Percentiles rank a stretch among this genome's conserved stretches.
Evolutionary conservation across 2,888 invertebrate species (phyloP).

Genomic region (Drosophila buzzatii): DNA sequence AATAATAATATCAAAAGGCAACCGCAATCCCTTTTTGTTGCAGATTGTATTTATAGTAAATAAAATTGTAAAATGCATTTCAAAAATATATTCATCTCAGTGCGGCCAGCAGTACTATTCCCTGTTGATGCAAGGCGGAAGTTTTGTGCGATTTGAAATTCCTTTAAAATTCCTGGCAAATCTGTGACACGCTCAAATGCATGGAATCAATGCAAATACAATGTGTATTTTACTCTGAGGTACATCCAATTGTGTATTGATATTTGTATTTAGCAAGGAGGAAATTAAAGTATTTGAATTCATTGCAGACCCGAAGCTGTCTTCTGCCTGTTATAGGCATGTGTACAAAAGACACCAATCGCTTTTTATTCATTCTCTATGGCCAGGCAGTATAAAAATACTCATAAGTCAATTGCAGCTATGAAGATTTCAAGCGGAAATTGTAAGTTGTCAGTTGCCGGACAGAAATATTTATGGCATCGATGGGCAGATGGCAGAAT

Average conservation of each 20-base stretch:
- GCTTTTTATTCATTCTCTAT: background rate
- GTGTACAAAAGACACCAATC: background rate
- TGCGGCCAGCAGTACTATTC: background rate
- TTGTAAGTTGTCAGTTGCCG: conserved; percentile 64
- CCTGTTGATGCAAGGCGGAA: background rate
- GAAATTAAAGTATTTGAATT: background rate
- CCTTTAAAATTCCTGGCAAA: background rate
- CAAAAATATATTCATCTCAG: background rate
- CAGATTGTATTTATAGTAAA: background rate
- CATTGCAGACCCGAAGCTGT: background rate
- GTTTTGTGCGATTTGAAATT: too few relatives aligned
- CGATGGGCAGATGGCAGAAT: conserved; percentile 23
- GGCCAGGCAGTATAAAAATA: conserved; percentile 7
- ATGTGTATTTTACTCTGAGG: background rate
- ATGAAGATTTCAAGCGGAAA: conserved; percentile 52
- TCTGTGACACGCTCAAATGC: background rate
- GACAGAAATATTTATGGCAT: conserved; percentile 53
- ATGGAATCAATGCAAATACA: background rate
- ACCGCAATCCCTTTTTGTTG: background rate
- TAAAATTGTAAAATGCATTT: background rate
- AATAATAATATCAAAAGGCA: background rate
- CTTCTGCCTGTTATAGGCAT: background rate
- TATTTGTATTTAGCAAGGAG: background rate
- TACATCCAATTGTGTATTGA: background rate
- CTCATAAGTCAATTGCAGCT: conserved; percentile 52